Evolutionary conservation across 2,113 vertebrate species (phyloP), one percentile per base, ranked within the genome.

Genomic region (Ageneiosus marmoratus): DNA sequence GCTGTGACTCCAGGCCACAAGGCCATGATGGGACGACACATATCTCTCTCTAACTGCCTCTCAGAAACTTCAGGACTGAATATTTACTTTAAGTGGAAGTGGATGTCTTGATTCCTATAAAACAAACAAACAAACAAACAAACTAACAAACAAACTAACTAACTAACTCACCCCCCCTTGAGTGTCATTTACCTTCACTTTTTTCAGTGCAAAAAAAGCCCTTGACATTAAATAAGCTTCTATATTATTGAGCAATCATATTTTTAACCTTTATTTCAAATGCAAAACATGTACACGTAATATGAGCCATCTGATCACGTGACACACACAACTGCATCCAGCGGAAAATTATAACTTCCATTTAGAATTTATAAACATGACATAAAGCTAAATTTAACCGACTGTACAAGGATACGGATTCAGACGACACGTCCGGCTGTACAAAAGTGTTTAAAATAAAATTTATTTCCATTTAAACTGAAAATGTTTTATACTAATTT

Each of bases 271-370:
- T 15, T 13, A 12, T 55, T 12, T 62, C 34, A 29, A 70, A 60
- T 22, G 69, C 65, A 24, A 24, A 1, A 20, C 15, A 0, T 77
- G 7, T 55, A 5, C 78, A 84, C 1, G 78, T 81, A 84, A 84
- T 18, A 16, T 13, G 85, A 84, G 24, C 34, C 32, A 27, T 9
- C 32, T 13, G 77, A 34, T 77, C 85, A 86, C 77, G 81, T 83
- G 85, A 50, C 44, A 18, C n/a, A 5, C 37, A n/a, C 9, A 29
- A 41, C 3, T 1, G 2, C 65, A 63, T 69, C 56, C 29, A 5
- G 5, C 22, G 12, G 12, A 48, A 48, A 48, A 48, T 48, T 72
- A 18, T 53, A 3, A 53, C 3, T 58, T n/a, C 13, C 18, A 48
- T 74, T 51, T 74, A 6, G 13, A 27, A 50, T 18, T 27, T 1